Conservation (phyloP, 2,797 vertebrate genomes). For the Sebastolobus alascanus region DNA sequence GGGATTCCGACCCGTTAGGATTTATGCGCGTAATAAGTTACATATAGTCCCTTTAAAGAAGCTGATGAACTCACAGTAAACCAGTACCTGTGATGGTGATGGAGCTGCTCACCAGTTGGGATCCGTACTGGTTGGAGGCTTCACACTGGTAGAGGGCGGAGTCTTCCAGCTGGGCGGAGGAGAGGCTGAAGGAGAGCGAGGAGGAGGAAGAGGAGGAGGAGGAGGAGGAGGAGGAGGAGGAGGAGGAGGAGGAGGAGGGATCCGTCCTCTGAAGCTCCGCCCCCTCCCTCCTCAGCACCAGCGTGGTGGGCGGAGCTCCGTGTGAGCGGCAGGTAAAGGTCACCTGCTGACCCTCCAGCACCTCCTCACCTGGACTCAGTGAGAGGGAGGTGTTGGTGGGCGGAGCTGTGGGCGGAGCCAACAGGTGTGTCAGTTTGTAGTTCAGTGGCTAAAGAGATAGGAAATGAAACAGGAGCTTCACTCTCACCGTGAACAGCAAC, state of each 20-base stretch:
- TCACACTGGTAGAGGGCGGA: constrained; percentile 88
- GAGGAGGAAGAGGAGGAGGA: constrained; percentile 68
- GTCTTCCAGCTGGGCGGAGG: constrained; percentile 75
- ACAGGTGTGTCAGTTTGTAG: constrained; percentile 2
- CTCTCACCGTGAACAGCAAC: constrained; percentile 74
- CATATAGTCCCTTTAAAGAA: too few species aligned
- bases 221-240: constrained; percentile 68
- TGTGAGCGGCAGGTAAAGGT: constrained; percentile 84
- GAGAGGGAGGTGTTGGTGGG: constrained; percentile 75
- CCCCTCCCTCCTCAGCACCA: constrained; percentile 83
- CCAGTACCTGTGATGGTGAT: constrained; percentile 74
- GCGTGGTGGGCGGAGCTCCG: constrained; percentile 80
- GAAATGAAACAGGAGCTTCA: not conserved
- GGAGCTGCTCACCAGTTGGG: constrained; percentile 67
- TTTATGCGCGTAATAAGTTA: too few species aligned
- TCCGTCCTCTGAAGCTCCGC: constrained; percentile 65
- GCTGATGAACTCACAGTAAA: too few species aligned
- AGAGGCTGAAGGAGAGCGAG: constrained; percentile 79
- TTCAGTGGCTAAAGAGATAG: not conserved
- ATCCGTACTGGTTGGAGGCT: constrained; percentile 85
- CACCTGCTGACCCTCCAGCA: constrained; percentile 87
- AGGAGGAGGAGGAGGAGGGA: constrained; percentile 57
- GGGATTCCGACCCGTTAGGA: too few species aligned
- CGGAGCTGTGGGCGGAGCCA: constrained; percentile 45
- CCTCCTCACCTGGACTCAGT: constrained; percentile 75